These are phyloP conservation scores for Lasioglossum pauxillum DNA, from an alignment of 2,888 invertebrate genomes.

Conservation along the genomic window DNA sequence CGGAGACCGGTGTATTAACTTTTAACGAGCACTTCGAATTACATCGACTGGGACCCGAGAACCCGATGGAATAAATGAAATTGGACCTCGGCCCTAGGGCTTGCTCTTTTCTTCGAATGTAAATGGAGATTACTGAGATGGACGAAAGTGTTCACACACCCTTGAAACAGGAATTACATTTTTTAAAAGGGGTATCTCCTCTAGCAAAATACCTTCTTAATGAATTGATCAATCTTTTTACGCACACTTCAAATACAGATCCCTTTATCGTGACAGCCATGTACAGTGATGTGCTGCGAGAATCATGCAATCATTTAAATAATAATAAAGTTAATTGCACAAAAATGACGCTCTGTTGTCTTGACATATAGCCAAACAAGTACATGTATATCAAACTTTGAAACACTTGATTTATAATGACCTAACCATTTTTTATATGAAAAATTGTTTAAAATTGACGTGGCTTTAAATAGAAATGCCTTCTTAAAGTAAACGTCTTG, in stretches of 20 bases:
- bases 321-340: not conserved
- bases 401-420: too few relatives aligned
- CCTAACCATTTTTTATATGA: too few relatives aligned
- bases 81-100: not conserved
- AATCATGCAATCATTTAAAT: not conserved
- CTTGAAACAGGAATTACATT: too few relatives aligned
- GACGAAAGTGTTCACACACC: not conserved
- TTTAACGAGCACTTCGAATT: slow-evolving; percentile 65
- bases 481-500: too few relatives aligned
- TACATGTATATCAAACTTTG: too few relatives aligned
- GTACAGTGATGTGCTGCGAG: not conserved
- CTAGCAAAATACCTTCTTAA: not conserved
- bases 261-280: not conserved
- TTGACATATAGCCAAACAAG: too few relatives aligned
- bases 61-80: slow-evolving; percentile 8
- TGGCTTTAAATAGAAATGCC: too few relatives aligned
- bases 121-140: not conserved
- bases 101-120: not conserved
- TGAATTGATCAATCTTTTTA: not conserved
- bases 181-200: not conserved
- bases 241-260: not conserved
- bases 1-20: slow-evolving; percentile 68
- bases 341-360: too few relatives aligned
- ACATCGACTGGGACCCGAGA: slow-evolving; percentile 26
- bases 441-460: too few relatives aligned